These are phyloP conservation scores for Cervus canadensis DNA, from an alignment of 2,113 vertebrate genomes.

Conservation along the genomic window DNA sequence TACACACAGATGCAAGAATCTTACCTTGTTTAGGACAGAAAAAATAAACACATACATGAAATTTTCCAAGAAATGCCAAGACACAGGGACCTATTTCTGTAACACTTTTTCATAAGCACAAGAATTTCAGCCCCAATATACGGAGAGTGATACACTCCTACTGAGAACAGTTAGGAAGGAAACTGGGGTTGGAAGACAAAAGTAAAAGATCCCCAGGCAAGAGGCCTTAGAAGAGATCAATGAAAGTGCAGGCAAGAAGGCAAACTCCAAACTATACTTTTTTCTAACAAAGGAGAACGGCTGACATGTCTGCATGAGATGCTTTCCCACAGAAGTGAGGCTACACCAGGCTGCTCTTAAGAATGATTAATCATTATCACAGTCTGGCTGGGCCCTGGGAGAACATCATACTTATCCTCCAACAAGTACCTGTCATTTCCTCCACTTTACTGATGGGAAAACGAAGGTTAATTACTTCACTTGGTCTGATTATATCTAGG, in stretches of 20 bases:
- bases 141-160: not conserved
- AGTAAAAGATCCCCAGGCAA: too few species aligned
- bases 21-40: not conserved
- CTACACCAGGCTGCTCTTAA: rapidly evolving
- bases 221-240: not conserved
- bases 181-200: not conserved
- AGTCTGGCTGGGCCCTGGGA: not conserved
- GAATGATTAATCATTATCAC: too few species aligned
- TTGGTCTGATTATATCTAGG: not conserved
- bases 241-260: not conserved
- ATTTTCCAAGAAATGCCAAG: not conserved
- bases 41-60: not conserved
- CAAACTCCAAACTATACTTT: rapidly evolving
- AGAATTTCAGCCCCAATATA: not conserved
- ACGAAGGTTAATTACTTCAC: not conserved
- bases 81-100: not conserved
- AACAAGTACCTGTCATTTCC: not conserved
- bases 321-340: not conserved
- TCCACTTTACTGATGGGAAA: not conserved
- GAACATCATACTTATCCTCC: not conserved
- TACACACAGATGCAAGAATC: not conserved
- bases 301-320: rapidly evolving
- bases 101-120: not conserved
- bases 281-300: too few species aligned
- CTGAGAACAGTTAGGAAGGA: not conserved